These are phyloP conservation scores for Polypedilum vanderplanki DNA, from an alignment of 1,140 invertebrate genomes.

Conservation along the genomic window DNA sequence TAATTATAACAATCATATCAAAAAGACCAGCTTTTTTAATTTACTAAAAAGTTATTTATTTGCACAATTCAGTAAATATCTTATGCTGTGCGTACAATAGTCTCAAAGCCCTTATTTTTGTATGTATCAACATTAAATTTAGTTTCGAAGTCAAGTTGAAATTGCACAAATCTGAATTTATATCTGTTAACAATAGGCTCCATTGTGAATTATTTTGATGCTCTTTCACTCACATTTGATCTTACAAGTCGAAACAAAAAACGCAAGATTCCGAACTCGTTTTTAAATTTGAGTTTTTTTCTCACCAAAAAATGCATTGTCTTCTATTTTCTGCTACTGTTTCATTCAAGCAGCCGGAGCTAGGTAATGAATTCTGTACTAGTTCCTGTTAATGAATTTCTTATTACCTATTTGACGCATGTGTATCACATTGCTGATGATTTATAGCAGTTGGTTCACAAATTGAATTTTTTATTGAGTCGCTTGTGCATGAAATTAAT, in stretches of 20 bases:
- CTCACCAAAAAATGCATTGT: background rate
- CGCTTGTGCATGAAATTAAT: too few relatives aligned
- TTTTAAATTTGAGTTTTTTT: background rate
- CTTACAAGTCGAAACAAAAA: background rate
- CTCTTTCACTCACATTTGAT: constrained; percentile 1
- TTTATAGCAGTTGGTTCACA: too few relatives aligned
- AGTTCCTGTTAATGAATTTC: constrained; percentile 26
- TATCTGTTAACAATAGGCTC: constrained; percentile 8
- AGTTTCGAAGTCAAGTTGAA: background rate
- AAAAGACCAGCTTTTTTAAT: too few relatives aligned
- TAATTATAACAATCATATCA: too few relatives aligned
- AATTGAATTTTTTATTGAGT: too few relatives aligned
- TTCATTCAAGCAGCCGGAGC: background rate
- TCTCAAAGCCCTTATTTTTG: background rate
- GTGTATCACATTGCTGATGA: too few relatives aligned
- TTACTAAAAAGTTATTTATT: background rate
- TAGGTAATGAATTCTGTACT: constrained; percentile 15
- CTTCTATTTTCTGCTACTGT: background rate
- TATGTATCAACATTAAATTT: background rate
- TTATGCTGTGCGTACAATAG: background rate
- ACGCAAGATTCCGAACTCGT: background rate
- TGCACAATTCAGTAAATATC: too few relatives aligned
- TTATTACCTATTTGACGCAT: background rate
- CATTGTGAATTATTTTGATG: constrained; percentile 12
- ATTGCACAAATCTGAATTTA: constrained; percentile 16